phyloP scores from a whole-genome alignment of 2,888 invertebrate genomes.

The Scrobipalpa costella region DNA sequence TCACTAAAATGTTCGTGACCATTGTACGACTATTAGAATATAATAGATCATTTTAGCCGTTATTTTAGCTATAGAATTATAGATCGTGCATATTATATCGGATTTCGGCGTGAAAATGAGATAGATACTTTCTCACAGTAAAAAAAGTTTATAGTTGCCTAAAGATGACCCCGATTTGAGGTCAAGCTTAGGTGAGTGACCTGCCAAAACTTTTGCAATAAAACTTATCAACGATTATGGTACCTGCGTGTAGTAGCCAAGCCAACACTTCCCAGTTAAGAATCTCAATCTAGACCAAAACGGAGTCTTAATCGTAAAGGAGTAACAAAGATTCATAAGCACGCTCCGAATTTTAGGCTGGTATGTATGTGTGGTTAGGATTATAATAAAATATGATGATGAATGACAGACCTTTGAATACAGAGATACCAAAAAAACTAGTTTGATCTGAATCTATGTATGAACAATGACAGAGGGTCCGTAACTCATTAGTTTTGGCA shows the following conservation, averaged over 20 bases:
- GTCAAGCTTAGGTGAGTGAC: neutral
- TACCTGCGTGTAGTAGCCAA: too few relatives aligned
- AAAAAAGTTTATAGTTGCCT: neutral
- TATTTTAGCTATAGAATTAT: neutral
- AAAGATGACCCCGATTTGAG: neutral
- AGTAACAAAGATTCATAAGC: too few relatives aligned
- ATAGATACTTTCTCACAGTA: neutral
- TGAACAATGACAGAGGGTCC: neutral
- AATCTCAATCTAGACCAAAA: too few relatives aligned
- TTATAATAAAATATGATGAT: neutral
- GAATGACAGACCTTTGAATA: too few relatives aligned
- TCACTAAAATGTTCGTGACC: neutral
- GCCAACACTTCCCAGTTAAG: too few relatives aligned
- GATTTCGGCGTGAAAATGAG: neutral
- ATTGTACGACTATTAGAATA: neutral
- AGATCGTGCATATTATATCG: neutral
- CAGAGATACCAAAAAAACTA: too few relatives aligned
- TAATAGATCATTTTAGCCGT: neutral
- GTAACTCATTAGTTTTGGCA: slow-evolving; percentile 6
- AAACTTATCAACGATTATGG: neutral
- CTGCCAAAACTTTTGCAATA: neutral
- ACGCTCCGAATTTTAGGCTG: too few relatives aligned
- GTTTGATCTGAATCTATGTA: too few relatives aligned
- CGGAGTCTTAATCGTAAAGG: too few relatives aligned
- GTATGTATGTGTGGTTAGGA: neutral